Conservation (phyloP, 2,888 invertebrate species). For the Lymantria dispar region DNA sequence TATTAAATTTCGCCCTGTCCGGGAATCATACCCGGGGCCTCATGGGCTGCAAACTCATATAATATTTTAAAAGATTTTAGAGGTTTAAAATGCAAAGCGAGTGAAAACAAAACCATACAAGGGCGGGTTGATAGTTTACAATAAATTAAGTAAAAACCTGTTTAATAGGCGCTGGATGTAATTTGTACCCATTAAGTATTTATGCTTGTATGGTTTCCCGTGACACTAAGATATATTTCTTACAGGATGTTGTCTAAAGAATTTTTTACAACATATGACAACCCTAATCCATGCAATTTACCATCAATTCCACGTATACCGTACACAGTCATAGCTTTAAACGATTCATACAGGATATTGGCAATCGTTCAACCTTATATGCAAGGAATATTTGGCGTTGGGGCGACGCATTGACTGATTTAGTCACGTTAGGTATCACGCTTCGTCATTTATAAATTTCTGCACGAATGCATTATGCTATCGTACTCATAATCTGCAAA, state of each 20-base stretch:
- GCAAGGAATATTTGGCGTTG: conserved; percentile 11
- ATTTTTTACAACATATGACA: background rate
- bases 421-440: background rate
- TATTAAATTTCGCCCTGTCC: too few relatives aligned
- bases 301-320: background rate
- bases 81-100: too few relatives aligned
- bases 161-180: background rate
- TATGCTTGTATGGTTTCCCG: background rate
- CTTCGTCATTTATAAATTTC: too few relatives aligned
- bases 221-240: background rate
- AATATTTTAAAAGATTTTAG: too few relatives aligned
- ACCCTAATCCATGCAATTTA: background rate
- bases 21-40: too few relatives aligned
- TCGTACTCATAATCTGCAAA: too few relatives aligned
- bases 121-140: too few relatives aligned
- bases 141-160: background rate
- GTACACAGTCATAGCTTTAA: conserved; percentile 1
- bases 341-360: conserved; percentile 24
- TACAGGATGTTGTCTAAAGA: background rate
- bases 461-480: too few relatives aligned
- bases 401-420: conserved; percentile 9
- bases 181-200: too few relatives aligned
- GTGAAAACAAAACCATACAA: too few relatives aligned
- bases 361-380: conserved; percentile 21
- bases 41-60: too few relatives aligned